phyloP scores from a whole-genome alignment of 2,888 invertebrate genomes.

The Chalcosyrphus nemorum region DNA sequence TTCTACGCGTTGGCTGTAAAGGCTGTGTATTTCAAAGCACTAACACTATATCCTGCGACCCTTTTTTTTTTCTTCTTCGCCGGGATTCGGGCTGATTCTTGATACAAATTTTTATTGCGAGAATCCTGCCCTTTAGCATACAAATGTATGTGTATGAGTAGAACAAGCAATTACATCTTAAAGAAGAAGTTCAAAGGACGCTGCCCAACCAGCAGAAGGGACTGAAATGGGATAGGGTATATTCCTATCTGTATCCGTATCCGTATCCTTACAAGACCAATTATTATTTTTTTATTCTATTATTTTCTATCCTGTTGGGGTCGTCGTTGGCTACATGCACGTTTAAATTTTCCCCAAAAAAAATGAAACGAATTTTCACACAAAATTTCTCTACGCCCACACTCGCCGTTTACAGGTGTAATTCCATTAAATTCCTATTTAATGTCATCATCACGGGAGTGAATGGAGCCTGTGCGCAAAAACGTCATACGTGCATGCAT shows the following conservation, averaged over 20 bases:
- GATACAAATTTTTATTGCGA: constrained; percentile 5
- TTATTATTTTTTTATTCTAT: background rate
- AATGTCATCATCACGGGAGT: background rate
- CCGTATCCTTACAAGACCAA: background rate
- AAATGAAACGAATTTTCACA: no score
- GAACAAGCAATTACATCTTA: background rate
- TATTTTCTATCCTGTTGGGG: background rate
- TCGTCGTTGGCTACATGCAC: background rate
- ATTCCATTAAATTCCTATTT: background rate
- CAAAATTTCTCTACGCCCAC: background rate
- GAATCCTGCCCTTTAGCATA: background rate
- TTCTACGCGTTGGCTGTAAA: background rate
- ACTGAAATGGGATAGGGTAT: background rate
- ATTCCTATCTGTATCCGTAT: no score
- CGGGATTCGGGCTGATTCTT: background rate
- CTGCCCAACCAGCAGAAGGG: background rate
- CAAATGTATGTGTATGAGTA: background rate
- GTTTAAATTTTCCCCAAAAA: background rate
- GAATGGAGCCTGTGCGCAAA: background rate
- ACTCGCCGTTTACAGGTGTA: background rate
- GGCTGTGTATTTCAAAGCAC: background rate
- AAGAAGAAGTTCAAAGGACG: background rate
- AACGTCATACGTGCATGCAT: background rate
- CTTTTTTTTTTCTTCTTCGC: background rate
- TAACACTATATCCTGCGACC: background rate